These are phyloP conservation scores for Ochotona curzoniae DNA, from an alignment of 2,113 vertebrate species.

Conservation along the genomic window DNA sequence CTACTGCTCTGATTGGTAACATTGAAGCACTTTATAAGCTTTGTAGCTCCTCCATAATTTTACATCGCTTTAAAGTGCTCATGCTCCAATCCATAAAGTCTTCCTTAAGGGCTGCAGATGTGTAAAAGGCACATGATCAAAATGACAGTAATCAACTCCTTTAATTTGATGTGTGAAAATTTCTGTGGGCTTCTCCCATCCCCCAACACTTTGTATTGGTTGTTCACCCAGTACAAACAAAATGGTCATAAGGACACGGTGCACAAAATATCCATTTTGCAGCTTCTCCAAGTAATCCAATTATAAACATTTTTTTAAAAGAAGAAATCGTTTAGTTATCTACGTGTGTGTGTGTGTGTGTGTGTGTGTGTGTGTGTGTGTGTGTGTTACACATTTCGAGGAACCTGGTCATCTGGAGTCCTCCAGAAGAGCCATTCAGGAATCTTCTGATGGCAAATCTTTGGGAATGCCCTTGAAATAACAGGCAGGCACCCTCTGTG, in stretches of 20 bases:
- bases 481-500: not conserved
- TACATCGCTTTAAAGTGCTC: too few species aligned
- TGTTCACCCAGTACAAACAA: too few species aligned
- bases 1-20: too few species aligned
- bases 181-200: too few species aligned
- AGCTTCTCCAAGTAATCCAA: constrained; percentile 36
- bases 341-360: not conserved
- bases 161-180: too few species aligned
- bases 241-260: constrained; percentile 10
- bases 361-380: not conserved
- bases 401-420: not conserved
- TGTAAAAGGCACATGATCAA: too few species aligned
- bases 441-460: not conserved
- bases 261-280: constrained; percentile 43
- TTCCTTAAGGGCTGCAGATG: too few species aligned
- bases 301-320: constrained; percentile 24
- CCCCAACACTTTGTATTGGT: too few species aligned
- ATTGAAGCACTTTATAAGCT: too few species aligned
- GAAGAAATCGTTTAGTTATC: constrained; percentile 10
- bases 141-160: too few species aligned
- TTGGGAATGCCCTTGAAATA: not conserved
- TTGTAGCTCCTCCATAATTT: too few species aligned
- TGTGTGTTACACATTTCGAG: not conserved
- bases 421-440: not conserved
- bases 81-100: too few species aligned